phyloP scores from a whole-genome alignment of 1,140 invertebrate species.

The Drosophila azteca region DNA sequence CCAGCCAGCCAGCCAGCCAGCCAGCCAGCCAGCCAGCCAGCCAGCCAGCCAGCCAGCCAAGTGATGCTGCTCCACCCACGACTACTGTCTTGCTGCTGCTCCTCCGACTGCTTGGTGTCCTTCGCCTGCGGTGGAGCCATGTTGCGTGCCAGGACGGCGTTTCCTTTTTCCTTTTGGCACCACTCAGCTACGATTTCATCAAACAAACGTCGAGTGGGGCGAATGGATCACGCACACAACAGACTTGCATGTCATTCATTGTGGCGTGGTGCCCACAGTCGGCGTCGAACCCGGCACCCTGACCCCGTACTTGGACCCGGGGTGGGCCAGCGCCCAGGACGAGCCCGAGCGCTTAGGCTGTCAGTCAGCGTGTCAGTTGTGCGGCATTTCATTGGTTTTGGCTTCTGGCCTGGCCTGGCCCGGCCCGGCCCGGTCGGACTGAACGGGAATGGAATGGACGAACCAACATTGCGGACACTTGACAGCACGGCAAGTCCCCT shows the following conservation, averaged over 20 bases:
- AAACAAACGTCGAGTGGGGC: constrained; percentile 65
- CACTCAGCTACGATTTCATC: constrained; percentile 70
- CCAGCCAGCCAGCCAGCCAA: constrained; percentile 33
- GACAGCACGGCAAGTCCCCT: constrained; percentile 22
- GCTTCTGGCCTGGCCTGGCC: constrained; percentile 8
- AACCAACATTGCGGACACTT: constrained; percentile 44
- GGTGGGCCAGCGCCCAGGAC: constrained; percentile 2
- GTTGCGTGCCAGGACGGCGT: constrained; percentile 38
- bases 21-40: constrained; percentile 42
- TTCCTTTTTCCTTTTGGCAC: constrained; percentile 48
- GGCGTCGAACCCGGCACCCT: not conserved
- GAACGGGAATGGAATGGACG: constrained; percentile 19
- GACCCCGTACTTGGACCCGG: not conserved
- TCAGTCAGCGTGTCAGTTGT: constrained; percentile 66
- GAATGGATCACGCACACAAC: constrained; percentile 62
- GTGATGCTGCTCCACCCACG: constrained; percentile 8
- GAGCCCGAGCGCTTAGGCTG: constrained; percentile 49
- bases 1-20: no score
- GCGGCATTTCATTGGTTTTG: constrained; percentile 54
- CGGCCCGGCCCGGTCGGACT: not conserved
- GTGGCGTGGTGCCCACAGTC: constrained; percentile 12
- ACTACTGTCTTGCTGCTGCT: no score
- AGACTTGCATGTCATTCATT: constrained; percentile 59
- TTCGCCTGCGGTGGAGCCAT: constrained; percentile 16
- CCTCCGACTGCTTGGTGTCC: no score